Evolutionary conservation across 2,888 invertebrate species (phyloP).

Genomic region (Shargacucullia verbasci): DNA sequence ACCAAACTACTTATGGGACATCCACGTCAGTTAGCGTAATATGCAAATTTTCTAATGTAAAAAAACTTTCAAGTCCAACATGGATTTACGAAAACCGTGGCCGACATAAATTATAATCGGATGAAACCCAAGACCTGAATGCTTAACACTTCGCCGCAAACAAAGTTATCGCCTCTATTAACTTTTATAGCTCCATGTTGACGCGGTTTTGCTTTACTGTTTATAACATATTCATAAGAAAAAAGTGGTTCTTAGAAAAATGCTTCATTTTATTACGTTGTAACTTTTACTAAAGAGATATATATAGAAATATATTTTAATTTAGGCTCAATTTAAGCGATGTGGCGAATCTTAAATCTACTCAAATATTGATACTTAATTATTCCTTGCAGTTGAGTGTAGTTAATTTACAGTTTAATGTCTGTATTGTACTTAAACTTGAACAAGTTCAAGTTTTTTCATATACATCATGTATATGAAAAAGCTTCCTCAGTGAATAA

Average conservation of each 20-base stretch:
- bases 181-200: slow-evolving; percentile 42
- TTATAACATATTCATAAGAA: slow-evolving; percentile 28
- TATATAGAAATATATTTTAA: neutral
- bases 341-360: too few species aligned
- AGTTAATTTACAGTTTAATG: too few species aligned
- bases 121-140: slow-evolving; percentile 18
- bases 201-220: slow-evolving; percentile 29
- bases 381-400: too few species aligned
- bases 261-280: neutral
- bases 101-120: slow-evolving; percentile 15
- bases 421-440: too few species aligned
- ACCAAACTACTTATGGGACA: too few species aligned
- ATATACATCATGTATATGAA: too few species aligned
- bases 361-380: too few species aligned
- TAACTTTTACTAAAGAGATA: slow-evolving; percentile 6
- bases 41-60: slow-evolving; percentile 6
- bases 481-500: too few species aligned
- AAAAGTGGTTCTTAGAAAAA: slow-evolving; percentile 4
- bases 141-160: slow-evolving; percentile 26
- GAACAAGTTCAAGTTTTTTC: too few species aligned
- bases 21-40: too few species aligned
- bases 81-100: slow-evolving; percentile 27
- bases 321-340: too few species aligned
- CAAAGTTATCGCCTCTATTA: slow-evolving; percentile 45
- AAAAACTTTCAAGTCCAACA: slow-evolving; percentile 21